phyloP scores from a whole-genome alignment of 2,888 invertebrate species.

The Acleris cristana region DNA sequence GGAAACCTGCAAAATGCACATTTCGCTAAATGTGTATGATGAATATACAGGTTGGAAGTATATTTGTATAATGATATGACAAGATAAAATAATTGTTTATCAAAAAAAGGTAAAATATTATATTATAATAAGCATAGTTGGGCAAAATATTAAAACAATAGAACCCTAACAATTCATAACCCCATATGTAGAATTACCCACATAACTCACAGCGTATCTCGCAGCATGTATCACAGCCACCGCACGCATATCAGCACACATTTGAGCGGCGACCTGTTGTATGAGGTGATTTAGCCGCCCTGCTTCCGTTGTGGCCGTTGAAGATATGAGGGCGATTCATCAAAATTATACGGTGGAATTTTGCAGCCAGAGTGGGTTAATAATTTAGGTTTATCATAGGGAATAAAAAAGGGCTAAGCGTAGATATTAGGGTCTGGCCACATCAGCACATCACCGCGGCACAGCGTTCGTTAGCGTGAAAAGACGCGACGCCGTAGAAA shows the following conservation, averaged over 20 bases:
- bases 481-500: too few species aligned
- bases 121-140: not conserved
- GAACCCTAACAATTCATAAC: not conserved
- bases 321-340: constrained; percentile 20
- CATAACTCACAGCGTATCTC: constrained; percentile 18
- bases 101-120: not conserved
- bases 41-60: too few species aligned
- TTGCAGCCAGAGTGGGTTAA: constrained; percentile 1
- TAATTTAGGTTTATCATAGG: not conserved
- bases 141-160: not conserved
- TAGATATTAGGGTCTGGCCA: too few species aligned
- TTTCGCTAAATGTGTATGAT: too few species aligned
- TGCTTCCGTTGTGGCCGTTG: constrained; percentile 13
- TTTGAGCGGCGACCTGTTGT: constrained; percentile 12
- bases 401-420: too few species aligned
- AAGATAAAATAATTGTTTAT: too few species aligned
- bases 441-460: too few species aligned
- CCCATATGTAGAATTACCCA: constrained; percentile 1
- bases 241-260: constrained; percentile 14
- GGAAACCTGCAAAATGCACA: too few species aligned
- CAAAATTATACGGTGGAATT: constrained; percentile 14
- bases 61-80: too few species aligned
- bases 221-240: constrained; percentile 12
- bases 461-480: too few species aligned
- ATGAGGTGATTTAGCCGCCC: constrained; percentile 16